phyloP scores from a whole-genome alignment of 2,888 invertebrate genomes.

The Drosophila diplacantha region DNA sequence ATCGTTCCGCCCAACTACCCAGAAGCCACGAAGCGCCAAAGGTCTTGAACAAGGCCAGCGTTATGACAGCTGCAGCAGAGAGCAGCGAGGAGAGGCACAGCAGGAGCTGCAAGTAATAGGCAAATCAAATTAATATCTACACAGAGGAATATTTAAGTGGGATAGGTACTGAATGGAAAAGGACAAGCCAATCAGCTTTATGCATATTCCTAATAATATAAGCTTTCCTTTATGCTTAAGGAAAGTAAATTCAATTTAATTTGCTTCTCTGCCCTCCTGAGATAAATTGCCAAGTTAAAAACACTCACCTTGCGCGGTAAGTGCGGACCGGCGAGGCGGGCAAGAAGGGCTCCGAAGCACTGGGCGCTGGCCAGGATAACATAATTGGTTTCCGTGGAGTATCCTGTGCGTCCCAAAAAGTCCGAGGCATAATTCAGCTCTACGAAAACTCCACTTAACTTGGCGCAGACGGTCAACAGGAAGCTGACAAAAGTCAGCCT shows the following conservation, averaged over 20 bases:
- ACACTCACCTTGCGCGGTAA: constrained; percentile 65
- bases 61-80: constrained; percentile 56
- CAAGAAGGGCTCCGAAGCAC: constrained; percentile 61
- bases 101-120: constrained; percentile 52
- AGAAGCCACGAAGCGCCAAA: constrained; percentile 43
- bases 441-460: constrained; percentile 71
- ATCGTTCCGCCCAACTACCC: constrained; percentile 31
- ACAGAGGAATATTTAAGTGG: background rate
- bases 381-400: constrained; percentile 52
- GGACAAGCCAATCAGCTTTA: background rate
- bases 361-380: constrained; percentile 64
- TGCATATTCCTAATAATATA: background rate
- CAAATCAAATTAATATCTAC: background rate
- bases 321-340: constrained; percentile 54
- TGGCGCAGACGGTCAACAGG: constrained; percentile 65
- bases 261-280: background rate
- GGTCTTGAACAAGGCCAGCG: constrained; percentile 50
- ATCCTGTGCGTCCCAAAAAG: constrained; percentile 48
- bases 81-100: constrained; percentile 61
- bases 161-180: background rate
- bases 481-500: constrained; percentile 63
- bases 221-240: no score
- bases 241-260: no score
- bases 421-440: constrained; percentile 70
- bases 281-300: background rate